Evolutionary conservation across 1,140 invertebrate genomes (phyloP), one percentile per base, ranked within the genome.

Genomic region (Anastrepha obliqua): DNA sequence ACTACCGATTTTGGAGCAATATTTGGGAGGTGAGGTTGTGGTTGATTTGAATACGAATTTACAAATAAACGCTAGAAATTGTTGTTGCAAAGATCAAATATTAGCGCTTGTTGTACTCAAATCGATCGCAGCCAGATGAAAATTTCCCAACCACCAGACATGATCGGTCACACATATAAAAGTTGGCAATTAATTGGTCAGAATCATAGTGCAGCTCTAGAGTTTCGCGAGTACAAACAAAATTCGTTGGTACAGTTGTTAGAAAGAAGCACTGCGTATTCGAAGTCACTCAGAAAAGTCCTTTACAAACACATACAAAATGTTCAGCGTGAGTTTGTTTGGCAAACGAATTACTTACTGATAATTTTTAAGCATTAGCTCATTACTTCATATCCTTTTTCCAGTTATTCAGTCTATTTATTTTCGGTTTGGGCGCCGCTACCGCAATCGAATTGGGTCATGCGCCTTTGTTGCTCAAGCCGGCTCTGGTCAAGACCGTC

Each of bases 401-500:
- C 29, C 29, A 93, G 92, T 88, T 93, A 39, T 29, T 93, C 58
- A 89, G 90, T 88, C 86, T 93, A 44, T 90, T 93, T 20, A 86
- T 93, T 20, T 88, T 93, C 87, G 90, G 89, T 58, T 88, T 92
- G 86, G 91, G 91, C 86, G 91, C 92, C 85, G 89, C 89, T 44
- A 86, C 89, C 58, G 92, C 92, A 88, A 93, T 93, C 62, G 92
- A 93, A 89, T 44, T 78, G 4, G 89, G 90, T 15, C 89, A 89
- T 51, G 89, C 91, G 4, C 81, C 88, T 55, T 17, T 89, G 7
- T 70, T 89, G 2, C 11, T 92, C 17, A 89, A 91, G 20, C 93
- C 94, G 9, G 92, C 94, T 1, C 91, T 94, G 59, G 91, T 94
- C 29, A 94, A 94, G 88, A 90, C 94, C 8, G 92, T 94, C 55